Conservation (phyloP, 2,888 invertebrate genomes). For the Hirtodrosophila confusa region DNA sequence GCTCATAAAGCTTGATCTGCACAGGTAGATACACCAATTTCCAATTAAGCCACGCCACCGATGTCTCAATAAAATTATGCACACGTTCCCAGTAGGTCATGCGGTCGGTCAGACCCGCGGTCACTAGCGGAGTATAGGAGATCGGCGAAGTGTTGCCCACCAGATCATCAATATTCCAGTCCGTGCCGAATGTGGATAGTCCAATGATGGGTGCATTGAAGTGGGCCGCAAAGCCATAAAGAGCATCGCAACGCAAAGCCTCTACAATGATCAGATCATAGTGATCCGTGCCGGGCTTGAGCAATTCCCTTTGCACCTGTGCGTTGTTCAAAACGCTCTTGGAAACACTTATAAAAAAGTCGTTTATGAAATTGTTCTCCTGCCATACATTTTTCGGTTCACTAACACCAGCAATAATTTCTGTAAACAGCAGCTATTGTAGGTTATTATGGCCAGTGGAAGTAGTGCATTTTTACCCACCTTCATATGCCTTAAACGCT, state of each 20-base stretch:
- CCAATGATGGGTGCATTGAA: constrained; percentile 81
- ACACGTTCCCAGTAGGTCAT: constrained; percentile 82
- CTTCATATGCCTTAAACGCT: constrained; percentile 53
- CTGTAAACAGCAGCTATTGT: constrained; percentile 26
- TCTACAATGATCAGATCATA: constrained; percentile 82
- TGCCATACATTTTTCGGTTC: constrained; percentile 40
- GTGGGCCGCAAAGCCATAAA: constrained; percentile 77
- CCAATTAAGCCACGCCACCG: constrained; percentile 65
- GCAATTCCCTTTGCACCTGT: constrained; percentile 61
- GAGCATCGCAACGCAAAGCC: constrained; percentile 78
- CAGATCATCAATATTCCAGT: constrained; percentile 73
- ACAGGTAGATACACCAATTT: constrained; percentile 63
- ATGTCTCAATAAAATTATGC: constrained; percentile 68
- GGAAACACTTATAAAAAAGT: constrained; percentile 38
- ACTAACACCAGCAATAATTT: constrained; percentile 28
- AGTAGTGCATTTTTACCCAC: constrained; percentile 19
- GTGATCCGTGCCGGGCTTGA: constrained; percentile 69
- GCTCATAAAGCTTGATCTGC: constrained; percentile 52
- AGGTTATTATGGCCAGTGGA: not conserved
- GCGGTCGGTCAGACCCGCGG: constrained; percentile 72
- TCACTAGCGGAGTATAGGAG: constrained; percentile 74
- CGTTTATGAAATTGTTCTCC: constrained; percentile 44
- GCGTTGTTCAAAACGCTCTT: constrained; percentile 43
- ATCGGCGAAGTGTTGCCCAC: constrained; percentile 79
- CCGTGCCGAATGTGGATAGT: constrained; percentile 72